Evolutionary conservation across 92 coral and sea anemone species (phyloP), one percentile per base, ranked within the genome.

Genomic region (Virgularia gustaviana): DNA sequence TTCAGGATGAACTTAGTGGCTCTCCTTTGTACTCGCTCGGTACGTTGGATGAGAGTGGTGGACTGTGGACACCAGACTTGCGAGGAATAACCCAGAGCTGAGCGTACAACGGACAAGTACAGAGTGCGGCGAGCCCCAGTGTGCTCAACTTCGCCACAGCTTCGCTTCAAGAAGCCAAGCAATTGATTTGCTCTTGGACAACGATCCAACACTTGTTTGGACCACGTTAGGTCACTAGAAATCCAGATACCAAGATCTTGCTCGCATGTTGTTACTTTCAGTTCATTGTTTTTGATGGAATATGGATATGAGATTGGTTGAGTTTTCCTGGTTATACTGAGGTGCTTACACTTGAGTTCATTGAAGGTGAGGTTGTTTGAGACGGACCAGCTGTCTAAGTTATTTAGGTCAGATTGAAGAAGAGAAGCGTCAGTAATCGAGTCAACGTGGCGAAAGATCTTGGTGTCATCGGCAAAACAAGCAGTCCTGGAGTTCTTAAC

Each of bases 231-330:
- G 41, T n/a, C n/a, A n/a, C n/a, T n/a, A n/a, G n/a, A n/a, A n/a
- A n/a, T n/a, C n/a, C n/a, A n/a, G n/a, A n/a, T 73, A 34, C 81
- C 85, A 13, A 81, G 77, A 58, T 74, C 72, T 55, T 80, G 72
- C 78, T 71, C 78, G 18, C 19, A 29, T 23, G 70, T 2, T 3
- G 63, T 56, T 23, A 27, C 23, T 3, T 15, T 41, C 35, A 78
- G 62, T 34, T 51, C 25, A 24, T 23, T 41, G 28, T 68, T 73
- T 11, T 79, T 60, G 61, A 79, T 28, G 44, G 2, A 19, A 32
- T 61, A 79, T 4, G 43, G 49, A 39, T 19, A 36, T 25, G 32
- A 44, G 34, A 78, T 68, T 15, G 77, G 83, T 18, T 31, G 31
- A 13, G 32, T 8, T 19, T 71, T 71, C 19, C 65, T 54, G 2